Conservation (phyloP, 2,113 vertebrate species). For the Etheostoma spectabile region DNA sequence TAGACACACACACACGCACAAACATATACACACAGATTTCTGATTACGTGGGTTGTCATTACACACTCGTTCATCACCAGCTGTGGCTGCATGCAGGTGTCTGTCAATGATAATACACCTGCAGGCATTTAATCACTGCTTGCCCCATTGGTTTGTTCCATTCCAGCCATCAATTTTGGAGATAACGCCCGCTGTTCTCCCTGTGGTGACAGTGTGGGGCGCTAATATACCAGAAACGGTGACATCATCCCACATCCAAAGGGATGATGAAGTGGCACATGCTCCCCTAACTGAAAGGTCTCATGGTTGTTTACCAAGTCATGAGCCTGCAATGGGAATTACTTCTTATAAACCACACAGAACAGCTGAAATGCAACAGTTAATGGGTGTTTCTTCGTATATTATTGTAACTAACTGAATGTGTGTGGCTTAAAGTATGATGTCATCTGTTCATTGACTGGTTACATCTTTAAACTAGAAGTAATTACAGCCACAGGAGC, state of each 20-base stretch:
- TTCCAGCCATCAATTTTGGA: conserved; percentile 32
- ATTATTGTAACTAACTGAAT: background rate
- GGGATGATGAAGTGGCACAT: background rate
- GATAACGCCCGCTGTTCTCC: conserved; percentile 20
- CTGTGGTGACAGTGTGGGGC: background rate
- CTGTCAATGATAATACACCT: conserved; percentile 67
- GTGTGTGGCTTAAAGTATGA: background rate
- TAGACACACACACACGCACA: background rate
- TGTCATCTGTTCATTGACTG: background rate
- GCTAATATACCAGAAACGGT: background rate
- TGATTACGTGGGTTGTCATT: background rate
- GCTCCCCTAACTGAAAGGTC: background rate
- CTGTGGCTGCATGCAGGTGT: conserved; percentile 60
- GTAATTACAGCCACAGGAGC: background rate
- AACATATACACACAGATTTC: background rate
- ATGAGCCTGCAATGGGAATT: background rate
- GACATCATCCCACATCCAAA: conserved; percentile 5
- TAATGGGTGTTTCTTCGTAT: background rate
- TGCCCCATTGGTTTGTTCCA: conserved; percentile 33
- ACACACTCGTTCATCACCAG: conserved; percentile 38
- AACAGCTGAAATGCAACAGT: background rate
- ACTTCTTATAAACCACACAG: too few species aligned
- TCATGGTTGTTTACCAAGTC: background rate
- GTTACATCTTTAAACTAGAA: background rate
- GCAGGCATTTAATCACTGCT: conserved; percentile 64